These are phyloP conservation scores for Microtus ochrogaster DNA, from an alignment of 2,113 vertebrate species.

Conservation along the genomic window DNA sequence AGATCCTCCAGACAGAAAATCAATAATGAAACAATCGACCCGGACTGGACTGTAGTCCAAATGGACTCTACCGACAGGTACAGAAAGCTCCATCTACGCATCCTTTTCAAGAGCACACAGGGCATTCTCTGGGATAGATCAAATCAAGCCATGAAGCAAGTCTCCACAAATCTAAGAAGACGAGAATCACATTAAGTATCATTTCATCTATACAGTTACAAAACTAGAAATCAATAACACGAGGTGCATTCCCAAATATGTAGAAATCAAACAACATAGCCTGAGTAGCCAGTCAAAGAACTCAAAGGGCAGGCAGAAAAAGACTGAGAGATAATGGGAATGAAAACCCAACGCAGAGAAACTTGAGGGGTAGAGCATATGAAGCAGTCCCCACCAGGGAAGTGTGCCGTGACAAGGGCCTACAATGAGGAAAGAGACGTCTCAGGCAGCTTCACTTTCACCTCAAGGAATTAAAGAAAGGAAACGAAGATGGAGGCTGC, in stretches of 20 bases:
- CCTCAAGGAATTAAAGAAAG: background rate
- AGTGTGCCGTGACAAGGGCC: background rate
- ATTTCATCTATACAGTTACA: background rate
- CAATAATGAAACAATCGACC: background rate
- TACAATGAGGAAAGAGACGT: background rate
- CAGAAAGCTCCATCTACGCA: background rate
- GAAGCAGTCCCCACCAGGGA: background rate
- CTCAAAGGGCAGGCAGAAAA: background rate
- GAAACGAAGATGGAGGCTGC: too few relatives aligned
- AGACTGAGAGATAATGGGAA: background rate
- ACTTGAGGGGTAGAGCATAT: background rate
- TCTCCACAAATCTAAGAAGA: background rate
- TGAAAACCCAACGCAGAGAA: background rate
- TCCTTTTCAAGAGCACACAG: background rate
- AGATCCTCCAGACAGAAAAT: background rate
- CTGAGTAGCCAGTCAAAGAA: background rate
- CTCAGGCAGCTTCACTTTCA: background rate
- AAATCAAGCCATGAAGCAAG: background rate
- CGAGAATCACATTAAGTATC: background rate
- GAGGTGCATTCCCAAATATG: background rate
- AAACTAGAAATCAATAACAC: background rate
- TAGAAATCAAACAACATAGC: background rate
- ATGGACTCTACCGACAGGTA: background rate
- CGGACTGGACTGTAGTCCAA: background rate
- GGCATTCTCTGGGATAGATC: background rate